phyloP scores from a whole-genome alignment of 2,797 vertebrate genomes.

The Oryzias dopingdopingensis region DNA sequence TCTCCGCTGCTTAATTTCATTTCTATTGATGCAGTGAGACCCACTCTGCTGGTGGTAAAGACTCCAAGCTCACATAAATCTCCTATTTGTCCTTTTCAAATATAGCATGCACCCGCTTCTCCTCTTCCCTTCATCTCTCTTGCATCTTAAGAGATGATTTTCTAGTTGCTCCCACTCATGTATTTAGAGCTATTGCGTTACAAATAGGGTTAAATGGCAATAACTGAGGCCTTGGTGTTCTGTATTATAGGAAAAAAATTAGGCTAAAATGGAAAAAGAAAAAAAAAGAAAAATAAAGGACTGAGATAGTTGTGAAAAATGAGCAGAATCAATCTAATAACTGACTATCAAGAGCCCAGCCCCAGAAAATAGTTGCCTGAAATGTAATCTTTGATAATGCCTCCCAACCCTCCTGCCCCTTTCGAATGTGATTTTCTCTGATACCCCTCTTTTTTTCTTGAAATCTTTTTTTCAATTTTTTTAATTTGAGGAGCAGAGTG shows the following conservation, averaged over 20 bases:
- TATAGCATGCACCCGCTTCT: constrained; percentile 29
- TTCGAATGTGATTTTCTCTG: constrained; percentile 66
- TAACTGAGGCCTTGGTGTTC: constrained; percentile 38
- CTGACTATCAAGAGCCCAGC: constrained; percentile 56
- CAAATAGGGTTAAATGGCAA: constrained; percentile 48
- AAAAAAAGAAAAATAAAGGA: constrained; percentile 10
- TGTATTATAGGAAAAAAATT: constrained; percentile 36
- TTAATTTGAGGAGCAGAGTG: background rate
- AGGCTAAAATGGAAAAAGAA: constrained; percentile 8
- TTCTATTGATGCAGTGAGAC: constrained; percentile 66
- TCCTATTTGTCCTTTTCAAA: constrained; percentile 60
- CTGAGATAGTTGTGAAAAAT: constrained; percentile 56
- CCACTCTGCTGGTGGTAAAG: constrained; percentile 65
- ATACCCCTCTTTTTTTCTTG: constrained; percentile 60
- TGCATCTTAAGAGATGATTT: constrained; percentile 33
- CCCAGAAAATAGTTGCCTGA: constrained; percentile 65
- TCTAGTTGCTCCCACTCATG: constrained; percentile 34
- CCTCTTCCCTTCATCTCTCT: constrained; percentile 24
- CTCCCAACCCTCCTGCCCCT: constrained; percentile 49
- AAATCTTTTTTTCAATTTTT: constrained; percentile 46
- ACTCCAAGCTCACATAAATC: constrained; percentile 63
- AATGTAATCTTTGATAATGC: constrained; percentile 68
- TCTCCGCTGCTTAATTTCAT: constrained; percentile 67
- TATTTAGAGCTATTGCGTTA: constrained; percentile 55
- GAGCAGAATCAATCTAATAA: constrained; percentile 66